phyloP scores from a whole-genome alignment of 2,113 vertebrate species.

The Galbula dea region DNA sequence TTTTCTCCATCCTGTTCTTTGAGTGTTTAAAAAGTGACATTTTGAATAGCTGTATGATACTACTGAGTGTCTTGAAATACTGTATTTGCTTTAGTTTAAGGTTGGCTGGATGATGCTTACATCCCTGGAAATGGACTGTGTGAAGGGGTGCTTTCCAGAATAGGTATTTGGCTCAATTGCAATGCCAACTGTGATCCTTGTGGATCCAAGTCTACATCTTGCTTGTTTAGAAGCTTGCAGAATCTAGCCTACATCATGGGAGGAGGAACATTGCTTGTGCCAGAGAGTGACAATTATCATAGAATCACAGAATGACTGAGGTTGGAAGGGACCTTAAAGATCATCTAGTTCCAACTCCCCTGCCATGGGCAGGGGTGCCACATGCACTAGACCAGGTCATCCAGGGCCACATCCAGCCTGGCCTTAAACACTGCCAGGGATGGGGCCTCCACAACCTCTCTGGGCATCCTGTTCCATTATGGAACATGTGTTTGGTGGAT shows the following conservation, averaged over 20 bases:
- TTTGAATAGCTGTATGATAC: background rate
- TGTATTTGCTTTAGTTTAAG: background rate
- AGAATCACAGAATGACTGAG: too few species aligned
- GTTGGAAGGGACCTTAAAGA: too few species aligned
- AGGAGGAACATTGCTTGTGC: background rate
- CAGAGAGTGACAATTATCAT: background rate
- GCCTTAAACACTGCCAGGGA: too few species aligned
- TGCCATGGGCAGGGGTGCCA: too few species aligned
- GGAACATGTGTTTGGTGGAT: background rate
- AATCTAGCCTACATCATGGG: background rate
- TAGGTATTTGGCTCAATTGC: background rate
- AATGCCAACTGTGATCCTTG: background rate
- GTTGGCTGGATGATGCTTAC: background rate
- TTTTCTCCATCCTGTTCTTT: background rate
- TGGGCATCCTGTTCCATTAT: too few species aligned
- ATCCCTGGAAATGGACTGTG: background rate
- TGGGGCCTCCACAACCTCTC: too few species aligned
- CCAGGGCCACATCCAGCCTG: too few species aligned
- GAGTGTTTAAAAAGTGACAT: background rate
- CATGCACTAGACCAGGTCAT: too few species aligned
- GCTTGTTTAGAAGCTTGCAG: background rate
- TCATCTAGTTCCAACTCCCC: too few species aligned
- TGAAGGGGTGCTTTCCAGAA: background rate
- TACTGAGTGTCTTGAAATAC: background rate
- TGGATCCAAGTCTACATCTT: background rate